These are phyloP conservation scores for Lerista edwardsae DNA, from an alignment of 2,797 vertebrate genomes.

Conservation along the genomic window DNA sequence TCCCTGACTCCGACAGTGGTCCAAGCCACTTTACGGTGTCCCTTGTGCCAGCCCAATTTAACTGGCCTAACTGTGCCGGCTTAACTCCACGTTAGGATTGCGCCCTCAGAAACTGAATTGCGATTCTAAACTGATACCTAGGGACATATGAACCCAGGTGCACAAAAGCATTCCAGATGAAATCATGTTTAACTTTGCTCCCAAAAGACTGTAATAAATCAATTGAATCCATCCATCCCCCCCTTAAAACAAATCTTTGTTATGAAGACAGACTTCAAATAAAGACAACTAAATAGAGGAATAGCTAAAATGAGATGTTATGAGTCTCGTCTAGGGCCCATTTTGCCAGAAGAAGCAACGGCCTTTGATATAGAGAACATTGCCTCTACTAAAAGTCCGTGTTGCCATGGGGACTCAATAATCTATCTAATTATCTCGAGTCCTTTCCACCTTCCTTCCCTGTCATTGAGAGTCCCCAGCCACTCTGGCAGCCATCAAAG, in stretches of 20 bases:
- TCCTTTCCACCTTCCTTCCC: not conserved
- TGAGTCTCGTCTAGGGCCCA: conserved; percentile 3
- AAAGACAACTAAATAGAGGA: conserved; percentile 19
- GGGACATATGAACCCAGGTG: too few species aligned
- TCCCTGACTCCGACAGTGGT: too few species aligned
- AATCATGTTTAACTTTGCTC: conserved; percentile 22
- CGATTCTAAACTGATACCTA: not conserved
- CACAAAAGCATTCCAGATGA: not conserved
- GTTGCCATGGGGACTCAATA: not conserved
- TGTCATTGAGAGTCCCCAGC: conserved; percentile 21
- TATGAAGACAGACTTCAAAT: not conserved
- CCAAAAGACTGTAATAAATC: not conserved
- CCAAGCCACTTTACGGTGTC: too few species aligned
- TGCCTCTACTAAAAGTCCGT: conserved; percentile 7
- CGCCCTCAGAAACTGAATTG: not conserved
- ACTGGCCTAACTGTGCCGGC: too few species aligned
- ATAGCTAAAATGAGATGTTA: not conserved
- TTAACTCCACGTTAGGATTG: too few species aligned
- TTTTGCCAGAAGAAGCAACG: conserved; percentile 20
- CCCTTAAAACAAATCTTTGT: not conserved
- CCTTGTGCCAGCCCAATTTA: too few species aligned
- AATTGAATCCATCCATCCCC: not conserved
- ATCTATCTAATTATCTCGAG: not conserved
- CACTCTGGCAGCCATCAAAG: not conserved
- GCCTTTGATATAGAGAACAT: conserved; percentile 8